Evolutionary conservation across 2,113 vertebrate genomes (phyloP).

Genomic region (Lonchura striata): DNA sequence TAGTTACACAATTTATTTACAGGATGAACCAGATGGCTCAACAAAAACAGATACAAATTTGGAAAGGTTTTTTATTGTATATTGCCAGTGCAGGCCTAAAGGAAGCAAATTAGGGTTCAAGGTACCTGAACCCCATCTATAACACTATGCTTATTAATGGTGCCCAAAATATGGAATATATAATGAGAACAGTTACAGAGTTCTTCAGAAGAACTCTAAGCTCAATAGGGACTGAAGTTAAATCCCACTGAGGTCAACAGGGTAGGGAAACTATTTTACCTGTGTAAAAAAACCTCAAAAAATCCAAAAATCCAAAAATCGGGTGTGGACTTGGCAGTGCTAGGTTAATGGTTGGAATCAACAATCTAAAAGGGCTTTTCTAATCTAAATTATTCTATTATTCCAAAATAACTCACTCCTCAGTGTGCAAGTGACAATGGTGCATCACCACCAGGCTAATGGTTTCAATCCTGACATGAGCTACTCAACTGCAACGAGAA

Average conservation of each 20-base stretch:
- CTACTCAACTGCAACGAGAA: no score
- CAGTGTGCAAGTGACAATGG: fast-evolving
- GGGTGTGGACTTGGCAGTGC: background rate
- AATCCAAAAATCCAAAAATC: background rate
- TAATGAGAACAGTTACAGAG: background rate
- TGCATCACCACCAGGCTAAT: background rate
- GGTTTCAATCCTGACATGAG: background rate
- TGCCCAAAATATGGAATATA: background rate
- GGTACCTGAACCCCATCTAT: background rate
- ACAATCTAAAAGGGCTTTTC: background rate
- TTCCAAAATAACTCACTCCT: background rate
- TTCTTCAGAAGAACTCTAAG: background rate
- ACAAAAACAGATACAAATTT: background rate
- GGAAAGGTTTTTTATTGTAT: background rate
- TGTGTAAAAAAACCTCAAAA: background rate
- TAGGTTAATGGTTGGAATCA: background rate
- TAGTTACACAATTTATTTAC: conserved; percentile 1
- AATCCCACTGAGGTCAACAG: background rate
- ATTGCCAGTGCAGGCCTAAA: background rate
- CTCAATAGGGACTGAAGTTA: background rate
- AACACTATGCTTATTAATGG: background rate
- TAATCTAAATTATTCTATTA: background rate
- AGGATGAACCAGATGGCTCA: background rate
- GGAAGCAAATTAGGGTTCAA: background rate
- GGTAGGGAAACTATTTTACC: background rate